Conservation (phyloP, 2,797 vertebrate genomes). For the Chelonia mydas region DNA sequence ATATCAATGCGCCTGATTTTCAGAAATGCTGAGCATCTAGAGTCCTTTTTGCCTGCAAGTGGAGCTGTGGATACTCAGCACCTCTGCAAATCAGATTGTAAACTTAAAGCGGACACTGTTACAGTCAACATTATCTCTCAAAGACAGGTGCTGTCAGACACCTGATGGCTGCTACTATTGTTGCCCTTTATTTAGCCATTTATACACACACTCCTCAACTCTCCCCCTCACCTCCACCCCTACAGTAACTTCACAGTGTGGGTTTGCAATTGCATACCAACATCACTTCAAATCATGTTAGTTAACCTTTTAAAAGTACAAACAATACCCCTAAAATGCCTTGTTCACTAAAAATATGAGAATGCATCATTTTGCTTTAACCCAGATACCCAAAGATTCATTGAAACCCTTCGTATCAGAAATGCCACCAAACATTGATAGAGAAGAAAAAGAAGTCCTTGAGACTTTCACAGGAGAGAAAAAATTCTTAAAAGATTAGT, state of each 20-base stretch:
- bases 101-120: not conserved
- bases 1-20: not conserved
- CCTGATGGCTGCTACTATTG: not conserved
- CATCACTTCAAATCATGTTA: not conserved
- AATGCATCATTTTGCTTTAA: not conserved
- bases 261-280: not conserved
- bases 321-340: not conserved
- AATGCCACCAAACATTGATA: not conserved
- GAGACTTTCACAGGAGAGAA: not conserved
- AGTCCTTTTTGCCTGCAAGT: not conserved
- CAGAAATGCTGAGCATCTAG: not conserved
- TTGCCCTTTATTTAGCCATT: not conserved
- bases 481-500: not conserved
- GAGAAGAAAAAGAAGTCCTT: not conserved
- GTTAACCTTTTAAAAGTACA: not conserved
- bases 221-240: too few species aligned
- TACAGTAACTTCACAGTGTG: not conserved
- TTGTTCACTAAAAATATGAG: not conserved
- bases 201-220: not conserved
- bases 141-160: not conserved
- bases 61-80: not conserved
- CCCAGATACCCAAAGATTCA: not conserved
- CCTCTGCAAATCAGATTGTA: not conserved
- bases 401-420: not conserved
- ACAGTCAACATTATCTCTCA: not conserved